A percentile compares a stretch with the other conserved stretches of the same genome.
These are phyloP conservation scores for Drosophila affinis DNA, from an alignment of 2,888 invertebrate genomes.

Conservation along the genomic window DNA sequence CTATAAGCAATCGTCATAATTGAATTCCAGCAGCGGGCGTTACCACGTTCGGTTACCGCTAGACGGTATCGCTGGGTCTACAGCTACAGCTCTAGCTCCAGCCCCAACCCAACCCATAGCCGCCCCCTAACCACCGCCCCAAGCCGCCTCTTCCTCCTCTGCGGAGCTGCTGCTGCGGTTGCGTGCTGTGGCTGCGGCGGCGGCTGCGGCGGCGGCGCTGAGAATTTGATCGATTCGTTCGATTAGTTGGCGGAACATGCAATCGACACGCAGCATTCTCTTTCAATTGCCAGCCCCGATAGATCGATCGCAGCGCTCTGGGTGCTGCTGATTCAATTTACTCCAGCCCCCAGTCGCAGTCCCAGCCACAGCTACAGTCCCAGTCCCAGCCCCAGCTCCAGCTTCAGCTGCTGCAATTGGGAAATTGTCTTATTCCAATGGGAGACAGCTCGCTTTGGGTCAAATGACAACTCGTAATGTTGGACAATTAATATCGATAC, in stretches of 20 bases:
- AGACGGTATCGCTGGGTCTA: constrained; percentile 31
- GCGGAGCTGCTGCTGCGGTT: constrained; percentile 36
- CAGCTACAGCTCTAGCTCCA: neutral
- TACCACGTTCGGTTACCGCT: constrained; percentile 64
- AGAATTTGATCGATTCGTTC: constrained; percentile 80
- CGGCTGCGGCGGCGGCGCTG: constrained; percentile 52
- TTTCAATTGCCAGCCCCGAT: constrained; percentile 61
- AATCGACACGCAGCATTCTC: constrained; percentile 79
- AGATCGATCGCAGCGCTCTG: constrained; percentile 27
- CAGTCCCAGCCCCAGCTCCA: constrained; percentile 20
- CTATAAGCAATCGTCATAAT: constrained; percentile 73
- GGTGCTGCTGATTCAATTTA: constrained; percentile 70
- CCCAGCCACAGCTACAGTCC: constrained; percentile 27
- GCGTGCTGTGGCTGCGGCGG: constrained; percentile 52
- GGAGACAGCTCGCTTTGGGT: constrained; percentile 67
- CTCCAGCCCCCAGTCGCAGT: constrained; percentile 8
- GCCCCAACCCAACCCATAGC: neutral
- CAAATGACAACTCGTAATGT: constrained; percentile 77
- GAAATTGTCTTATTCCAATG: constrained; percentile 75
- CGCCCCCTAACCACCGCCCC: neutral
- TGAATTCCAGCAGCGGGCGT: constrained; percentile 81
- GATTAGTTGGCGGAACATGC: constrained; percentile 77
- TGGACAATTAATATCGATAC: constrained; percentile 67
- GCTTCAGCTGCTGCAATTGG: constrained; percentile 49
- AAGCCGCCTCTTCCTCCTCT: neutral